Evolutionary conservation across 2,797 vertebrate genomes (phyloP).

Genomic region (Helostoma temminkii): DNA sequence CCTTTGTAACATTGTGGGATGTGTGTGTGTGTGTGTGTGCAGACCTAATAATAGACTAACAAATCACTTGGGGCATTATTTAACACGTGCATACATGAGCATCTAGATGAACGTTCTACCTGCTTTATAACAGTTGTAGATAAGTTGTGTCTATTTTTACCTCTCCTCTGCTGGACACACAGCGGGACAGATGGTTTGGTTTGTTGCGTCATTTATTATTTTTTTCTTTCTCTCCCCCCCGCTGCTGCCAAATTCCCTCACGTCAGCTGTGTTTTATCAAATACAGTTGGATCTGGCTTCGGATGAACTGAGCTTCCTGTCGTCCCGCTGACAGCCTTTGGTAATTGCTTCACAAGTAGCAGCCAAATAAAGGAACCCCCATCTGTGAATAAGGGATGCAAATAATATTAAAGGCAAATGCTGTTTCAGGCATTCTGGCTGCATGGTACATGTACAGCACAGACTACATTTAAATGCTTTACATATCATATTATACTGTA

Average conservation of each 20-base stretch:
- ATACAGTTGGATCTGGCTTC: constrained; percentile 51
- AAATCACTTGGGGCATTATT: too few species aligned
- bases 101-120: neutral
- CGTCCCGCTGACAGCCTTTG: constrained; percentile 33
- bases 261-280: constrained; percentile 53
- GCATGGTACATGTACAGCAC: neutral
- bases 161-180: constrained; percentile 34
- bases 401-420: constrained; percentile 10
- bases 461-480: neutral
- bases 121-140: constrained; percentile 14
- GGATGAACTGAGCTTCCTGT: constrained; percentile 60
- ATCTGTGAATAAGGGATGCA: constrained; percentile 35
- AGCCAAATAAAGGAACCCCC: constrained; percentile 58
- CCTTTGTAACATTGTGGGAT: constrained; percentile 20
- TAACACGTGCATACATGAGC: too few species aligned
- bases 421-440: constrained; percentile 10
- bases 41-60: constrained; percentile 1
- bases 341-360: constrained; percentile 62
- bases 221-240: neutral
- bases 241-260: constrained; percentile 39
- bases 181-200: constrained; percentile 68
- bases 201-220: constrained; percentile 58
- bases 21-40: constrained; percentile 12
- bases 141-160: constrained; percentile 43
- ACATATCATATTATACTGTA: neutral